Evolutionary conservation across 2,888 invertebrate genomes (phyloP).

Genomic region (Scrobipalpa atriplicella): DNA sequence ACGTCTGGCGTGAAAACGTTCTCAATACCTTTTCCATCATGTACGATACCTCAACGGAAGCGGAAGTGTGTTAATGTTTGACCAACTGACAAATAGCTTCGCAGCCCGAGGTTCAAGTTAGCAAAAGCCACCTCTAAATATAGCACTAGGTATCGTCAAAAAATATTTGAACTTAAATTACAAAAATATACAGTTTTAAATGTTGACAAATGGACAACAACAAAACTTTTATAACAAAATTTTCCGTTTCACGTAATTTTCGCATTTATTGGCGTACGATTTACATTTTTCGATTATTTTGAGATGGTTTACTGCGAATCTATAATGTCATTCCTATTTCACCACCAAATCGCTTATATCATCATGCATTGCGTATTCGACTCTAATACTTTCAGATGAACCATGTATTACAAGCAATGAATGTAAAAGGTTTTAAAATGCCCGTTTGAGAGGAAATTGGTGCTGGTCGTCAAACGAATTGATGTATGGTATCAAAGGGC

Average conservation of each 20-base stretch:
- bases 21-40: too few relatives aligned
- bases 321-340: neutral
- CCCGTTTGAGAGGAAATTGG: neutral
- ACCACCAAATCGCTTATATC: neutral
- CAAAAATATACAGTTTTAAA: too few relatives aligned
- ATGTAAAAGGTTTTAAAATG: neutral
- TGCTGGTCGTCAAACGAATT: slow-evolving; percentile 11
- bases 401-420: neutral
- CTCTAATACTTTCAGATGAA: neutral
- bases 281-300: slow-evolving; percentile 19
- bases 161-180: too few relatives aligned
- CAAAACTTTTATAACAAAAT: neutral
- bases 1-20: too few relatives aligned
- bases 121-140: too few relatives aligned
- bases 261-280: slow-evolving; percentile 1
- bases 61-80: too few relatives aligned
- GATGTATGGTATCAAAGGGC: slow-evolving; percentile 13
- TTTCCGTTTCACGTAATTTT: slow-evolving; percentile 20
- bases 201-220: neutral
- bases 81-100: too few relatives aligned
- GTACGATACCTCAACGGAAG: too few relatives aligned
- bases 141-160: too few relatives aligned
- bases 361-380: neutral
- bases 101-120: too few relatives aligned
- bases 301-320: neutral